These are phyloP conservation scores for Gymnothorax javanicus DNA, from an alignment of 2,797 vertebrate species.

Conservation along the genomic window DNA sequence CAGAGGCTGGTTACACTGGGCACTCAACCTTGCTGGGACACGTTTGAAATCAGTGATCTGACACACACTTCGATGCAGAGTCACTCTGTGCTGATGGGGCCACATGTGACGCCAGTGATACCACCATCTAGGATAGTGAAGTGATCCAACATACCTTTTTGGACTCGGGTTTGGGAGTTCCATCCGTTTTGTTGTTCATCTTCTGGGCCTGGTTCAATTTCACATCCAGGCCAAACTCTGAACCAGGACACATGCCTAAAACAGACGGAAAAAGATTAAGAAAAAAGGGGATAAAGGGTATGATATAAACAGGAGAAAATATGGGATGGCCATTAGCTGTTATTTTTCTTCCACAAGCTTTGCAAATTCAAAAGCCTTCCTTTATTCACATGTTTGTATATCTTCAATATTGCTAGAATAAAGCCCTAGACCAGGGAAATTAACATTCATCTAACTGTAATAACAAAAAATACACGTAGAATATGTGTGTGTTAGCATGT, in stretches of 20 bases:
- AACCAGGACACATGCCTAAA: constrained; percentile 88
- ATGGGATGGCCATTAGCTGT: not conserved
- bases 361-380: not conserved
- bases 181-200: constrained; percentile 96
- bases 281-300: not conserved
- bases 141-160: constrained; percentile 60
- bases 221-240: constrained; percentile 92
- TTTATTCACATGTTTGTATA: not conserved
- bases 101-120: not conserved
- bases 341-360: not conserved
- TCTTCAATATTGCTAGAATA: not conserved
- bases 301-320: not conserved
- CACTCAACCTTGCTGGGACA: not conserved
- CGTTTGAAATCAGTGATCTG: not conserved
- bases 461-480: not conserved
- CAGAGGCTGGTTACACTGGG: not conserved
- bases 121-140: not conserved
- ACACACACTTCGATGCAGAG: not conserved
- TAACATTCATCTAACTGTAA: not conserved
- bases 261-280: constrained; percentile 25
- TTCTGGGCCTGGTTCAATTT: constrained; percentile 89
- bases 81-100: not conserved
- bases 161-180: constrained; percentile 89
- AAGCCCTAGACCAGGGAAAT: not conserved
- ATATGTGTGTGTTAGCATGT: not conserved